phyloP scores from a whole-genome alignment of 2,888 invertebrate species.

The Nudaria mundana region DNA sequence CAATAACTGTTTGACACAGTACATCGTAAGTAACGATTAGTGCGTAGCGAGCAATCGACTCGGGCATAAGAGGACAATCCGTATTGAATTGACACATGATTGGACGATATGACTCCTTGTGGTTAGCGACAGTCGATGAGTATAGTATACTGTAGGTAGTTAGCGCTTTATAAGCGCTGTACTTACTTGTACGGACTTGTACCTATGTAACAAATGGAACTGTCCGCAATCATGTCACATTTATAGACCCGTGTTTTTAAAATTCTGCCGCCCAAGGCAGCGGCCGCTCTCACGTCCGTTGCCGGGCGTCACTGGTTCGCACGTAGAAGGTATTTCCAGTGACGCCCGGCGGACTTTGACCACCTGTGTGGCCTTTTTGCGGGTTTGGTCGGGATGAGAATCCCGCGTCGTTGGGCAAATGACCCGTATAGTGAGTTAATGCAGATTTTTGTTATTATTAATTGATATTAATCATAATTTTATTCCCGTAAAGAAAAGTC shows the following conservation, averaged over 20 bases:
- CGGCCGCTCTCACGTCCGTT: no score
- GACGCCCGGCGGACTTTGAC: no score
- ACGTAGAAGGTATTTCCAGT: no score
- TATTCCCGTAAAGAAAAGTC: no score
- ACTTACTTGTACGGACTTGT: no score
- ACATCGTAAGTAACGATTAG: constrained; percentile 13
- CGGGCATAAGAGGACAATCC: constrained; percentile 9
- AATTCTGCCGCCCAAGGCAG: not conserved
- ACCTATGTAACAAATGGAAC: constrained; percentile 12
- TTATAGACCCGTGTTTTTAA: not conserved
- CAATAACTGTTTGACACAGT: constrained; percentile 30
- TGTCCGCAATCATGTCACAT: constrained; percentile 1
- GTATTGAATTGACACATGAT: constrained; percentile 7
- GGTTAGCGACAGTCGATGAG: constrained; percentile 1
- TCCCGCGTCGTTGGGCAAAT: no score
- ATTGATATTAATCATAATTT: not conserved
- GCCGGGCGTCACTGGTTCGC: no score
- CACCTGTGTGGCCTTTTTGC: no score
- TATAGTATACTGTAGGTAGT: no score
- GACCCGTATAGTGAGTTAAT: not conserved
- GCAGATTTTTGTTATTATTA: not conserved
- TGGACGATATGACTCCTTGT: not conserved
- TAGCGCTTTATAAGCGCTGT: constrained; percentile 9
- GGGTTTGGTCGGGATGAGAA: no score
- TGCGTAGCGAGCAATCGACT: constrained; percentile 38